Conservation (phyloP, 2,113 vertebrate species). For the Trichechus manatus region DNA sequence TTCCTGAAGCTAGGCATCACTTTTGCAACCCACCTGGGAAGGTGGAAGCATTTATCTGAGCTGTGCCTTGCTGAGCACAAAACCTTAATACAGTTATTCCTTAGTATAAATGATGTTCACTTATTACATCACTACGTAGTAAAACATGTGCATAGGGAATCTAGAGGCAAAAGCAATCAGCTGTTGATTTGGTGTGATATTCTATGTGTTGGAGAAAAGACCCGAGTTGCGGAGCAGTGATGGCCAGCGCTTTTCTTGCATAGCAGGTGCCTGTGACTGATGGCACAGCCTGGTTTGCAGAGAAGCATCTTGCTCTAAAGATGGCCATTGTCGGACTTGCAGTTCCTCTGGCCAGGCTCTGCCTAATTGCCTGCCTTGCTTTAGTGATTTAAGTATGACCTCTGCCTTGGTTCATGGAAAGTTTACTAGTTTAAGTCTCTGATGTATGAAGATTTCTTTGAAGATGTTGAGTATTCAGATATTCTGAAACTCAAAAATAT, state of each 20-base stretch:
- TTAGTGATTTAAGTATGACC: constrained; percentile 19
- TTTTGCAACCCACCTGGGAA: not conserved
- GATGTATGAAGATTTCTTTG: not conserved
- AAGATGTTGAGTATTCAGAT: not conserved
- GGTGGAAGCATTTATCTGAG: not conserved
- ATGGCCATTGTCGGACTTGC: not conserved
- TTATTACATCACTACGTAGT: not conserved
- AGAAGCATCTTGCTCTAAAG: not conserved
- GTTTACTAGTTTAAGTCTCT: not conserved
- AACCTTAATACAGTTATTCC: not conserved
- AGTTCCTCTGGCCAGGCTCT: not conserved
- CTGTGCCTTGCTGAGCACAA: not conserved
- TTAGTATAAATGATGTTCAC: not conserved
- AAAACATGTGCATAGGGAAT: not conserved
- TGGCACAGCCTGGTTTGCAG: not conserved
- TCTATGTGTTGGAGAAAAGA: not conserved
- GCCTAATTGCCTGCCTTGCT: not conserved
- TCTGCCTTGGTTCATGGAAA: not conserved
- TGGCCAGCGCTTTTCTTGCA: not conserved
- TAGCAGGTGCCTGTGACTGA: not conserved
- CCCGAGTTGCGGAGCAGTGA: not conserved
- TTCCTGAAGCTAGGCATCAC: not conserved
- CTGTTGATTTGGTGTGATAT: not conserved
- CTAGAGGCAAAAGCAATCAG: not conserved
- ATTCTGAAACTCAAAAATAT: not conserved